Percentiles rank a stretch among this genome's conserved stretches.
Evolutionary conservation across 2,113 vertebrate species (phyloP).

Genomic region (Oxyruncus cristatus): DNA sequence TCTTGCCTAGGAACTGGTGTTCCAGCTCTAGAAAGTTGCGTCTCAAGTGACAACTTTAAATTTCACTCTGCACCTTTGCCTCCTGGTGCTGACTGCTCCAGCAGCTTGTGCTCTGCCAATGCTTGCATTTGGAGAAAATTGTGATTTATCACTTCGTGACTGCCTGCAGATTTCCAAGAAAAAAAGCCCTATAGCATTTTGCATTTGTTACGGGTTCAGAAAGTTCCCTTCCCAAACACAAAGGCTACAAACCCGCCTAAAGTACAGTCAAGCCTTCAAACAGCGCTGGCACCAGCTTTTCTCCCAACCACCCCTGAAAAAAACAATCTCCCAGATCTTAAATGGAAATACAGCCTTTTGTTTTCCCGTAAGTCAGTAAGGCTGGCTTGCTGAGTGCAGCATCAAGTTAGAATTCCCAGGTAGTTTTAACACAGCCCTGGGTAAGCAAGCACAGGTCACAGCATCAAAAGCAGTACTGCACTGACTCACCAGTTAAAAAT

Average conservation of each 20-base stretch:
- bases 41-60: background rate
- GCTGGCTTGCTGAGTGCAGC: background rate
- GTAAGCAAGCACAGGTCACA: background rate
- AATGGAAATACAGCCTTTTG: background rate
- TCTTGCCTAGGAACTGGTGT: background rate
- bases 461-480: background rate
- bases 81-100: background rate
- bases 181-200: background rate
- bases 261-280: background rate
- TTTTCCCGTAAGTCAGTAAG: background rate
- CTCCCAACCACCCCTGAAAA: background rate
- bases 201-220: background rate
- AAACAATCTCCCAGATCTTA: background rate
- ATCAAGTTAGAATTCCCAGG: background rate
- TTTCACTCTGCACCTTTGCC: too few relatives aligned
- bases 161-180: accelerated
- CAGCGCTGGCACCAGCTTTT: background rate
- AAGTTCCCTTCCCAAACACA: accelerated
- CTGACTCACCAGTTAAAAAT: background rate
- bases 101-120: background rate
- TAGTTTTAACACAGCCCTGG: background rate
- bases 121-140: background rate
- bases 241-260: background rate
- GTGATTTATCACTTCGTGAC: accelerated
- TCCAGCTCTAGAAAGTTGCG: background rate